Evolutionary conservation across 2,113 vertebrate genomes (phyloP).

Genomic region (Seriola quinqueradiata): DNA sequence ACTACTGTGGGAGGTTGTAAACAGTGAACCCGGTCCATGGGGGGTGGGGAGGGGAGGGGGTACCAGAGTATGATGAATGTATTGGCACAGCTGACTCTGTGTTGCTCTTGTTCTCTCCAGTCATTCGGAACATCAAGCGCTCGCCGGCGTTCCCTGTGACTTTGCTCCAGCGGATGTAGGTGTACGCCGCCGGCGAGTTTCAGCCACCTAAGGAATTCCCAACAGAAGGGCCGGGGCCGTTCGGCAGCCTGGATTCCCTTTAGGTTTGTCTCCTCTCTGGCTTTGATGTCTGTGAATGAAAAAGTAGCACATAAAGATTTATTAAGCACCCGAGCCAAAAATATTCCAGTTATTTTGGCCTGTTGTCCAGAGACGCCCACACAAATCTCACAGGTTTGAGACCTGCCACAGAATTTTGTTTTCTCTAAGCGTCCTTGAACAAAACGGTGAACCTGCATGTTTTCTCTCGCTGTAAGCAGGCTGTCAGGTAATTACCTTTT

Average conservation of each 20-base stretch:
- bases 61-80: slow-evolving; percentile 81
- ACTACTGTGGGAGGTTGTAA: slow-evolving; percentile 68
- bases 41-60: neutral
- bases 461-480: neutral
- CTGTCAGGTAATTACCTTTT: neutral
- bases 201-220: slow-evolving; percentile 65
- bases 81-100: slow-evolving; percentile 77
- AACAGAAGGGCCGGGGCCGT: slow-evolving; percentile 29
- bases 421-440: slow-evolving; percentile 32
- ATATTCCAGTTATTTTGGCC: slow-evolving; percentile 34
- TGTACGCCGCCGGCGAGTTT: slow-evolving; percentile 54
- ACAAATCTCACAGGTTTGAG: slow-evolving; percentile 32
- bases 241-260: slow-evolving; percentile 26
- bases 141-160: slow-evolving; percentile 73
- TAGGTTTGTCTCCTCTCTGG: slow-evolving; percentile 26
- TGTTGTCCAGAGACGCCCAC: slow-evolving; percentile 24
- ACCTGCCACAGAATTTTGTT: slow-evolving; percentile 17
- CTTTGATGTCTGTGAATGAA: slow-evolving; percentile 50
- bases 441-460: neutral
- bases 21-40: slow-evolving; percentile 52
- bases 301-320: slow-evolving; percentile 51
- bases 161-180: slow-evolving; percentile 71
- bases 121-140: slow-evolving; percentile 78
- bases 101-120: slow-evolving; percentile 78
- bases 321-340: slow-evolving; percentile 17